phyloP scores from a whole-genome alignment of 2,113 vertebrate species.

The Baryphthengus martii region DNA sequence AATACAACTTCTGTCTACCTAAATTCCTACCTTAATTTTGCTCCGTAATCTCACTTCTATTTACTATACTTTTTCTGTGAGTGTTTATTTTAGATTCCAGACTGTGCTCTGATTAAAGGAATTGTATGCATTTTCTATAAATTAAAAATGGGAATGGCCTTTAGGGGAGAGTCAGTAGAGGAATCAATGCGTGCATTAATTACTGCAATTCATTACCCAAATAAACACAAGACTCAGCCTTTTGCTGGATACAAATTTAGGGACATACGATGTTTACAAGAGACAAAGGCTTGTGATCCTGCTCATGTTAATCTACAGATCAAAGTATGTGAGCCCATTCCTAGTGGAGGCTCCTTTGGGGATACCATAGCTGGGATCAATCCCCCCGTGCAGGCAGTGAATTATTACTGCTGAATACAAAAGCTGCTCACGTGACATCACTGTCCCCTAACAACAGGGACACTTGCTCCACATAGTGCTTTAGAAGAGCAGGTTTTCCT shows the following conservation, averaged over 20 bases:
- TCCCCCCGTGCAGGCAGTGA: constrained; percentile 83
- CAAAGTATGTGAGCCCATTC: constrained; percentile 79
- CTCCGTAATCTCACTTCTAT: background rate
- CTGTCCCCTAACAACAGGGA: constrained; percentile 76
- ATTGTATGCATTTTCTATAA: constrained; percentile 83
- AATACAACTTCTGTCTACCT: background rate
- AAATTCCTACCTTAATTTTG: background rate
- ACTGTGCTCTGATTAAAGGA: constrained; percentile 61
- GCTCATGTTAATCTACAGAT: constrained; percentile 90
- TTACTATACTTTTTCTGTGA: background rate
- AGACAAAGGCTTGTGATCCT: constrained; percentile 87
- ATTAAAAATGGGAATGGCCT: constrained; percentile 95
- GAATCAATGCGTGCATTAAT: constrained; percentile 97
- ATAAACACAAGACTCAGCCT: constrained; percentile 90
- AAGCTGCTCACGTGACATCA: constrained; percentile 84
- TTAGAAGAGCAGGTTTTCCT: constrained; percentile 78
- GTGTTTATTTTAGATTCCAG: constrained; percentile 56
- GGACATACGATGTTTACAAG: constrained; percentile 78
- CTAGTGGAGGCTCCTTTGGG: constrained; percentile 83
- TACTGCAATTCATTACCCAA: constrained; percentile 97
- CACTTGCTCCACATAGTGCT: constrained; percentile 70
- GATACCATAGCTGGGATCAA: constrained; percentile 86
- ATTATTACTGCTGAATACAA: constrained; percentile 94
- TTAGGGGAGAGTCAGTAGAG: constrained; percentile 84
- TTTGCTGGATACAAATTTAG: constrained; percentile 87